These are phyloP conservation scores for Melipona bicolor DNA, from an alignment of 2,888 invertebrate species.

Conservation along the genomic window DNA sequence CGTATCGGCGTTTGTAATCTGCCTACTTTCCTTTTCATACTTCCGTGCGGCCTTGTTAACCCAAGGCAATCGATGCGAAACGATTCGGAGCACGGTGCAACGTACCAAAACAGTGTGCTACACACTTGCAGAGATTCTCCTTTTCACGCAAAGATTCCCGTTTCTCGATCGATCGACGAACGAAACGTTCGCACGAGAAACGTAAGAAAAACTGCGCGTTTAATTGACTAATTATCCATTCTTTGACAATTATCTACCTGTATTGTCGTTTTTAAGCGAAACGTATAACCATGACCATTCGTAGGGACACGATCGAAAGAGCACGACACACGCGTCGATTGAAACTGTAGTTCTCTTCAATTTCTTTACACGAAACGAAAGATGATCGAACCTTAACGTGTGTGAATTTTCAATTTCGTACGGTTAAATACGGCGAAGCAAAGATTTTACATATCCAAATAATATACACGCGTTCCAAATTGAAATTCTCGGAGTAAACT, in stretches of 20 bases:
- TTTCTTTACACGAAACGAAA: neutral
- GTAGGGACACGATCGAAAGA: no score
- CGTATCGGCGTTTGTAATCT: conserved; percentile 4
- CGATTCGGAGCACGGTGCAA: neutral
- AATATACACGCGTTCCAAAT: neutral
- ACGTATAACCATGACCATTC: no score
- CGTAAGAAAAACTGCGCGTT: no score
- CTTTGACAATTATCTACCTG: no score
- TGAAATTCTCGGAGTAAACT: neutral
- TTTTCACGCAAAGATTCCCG: neutral
- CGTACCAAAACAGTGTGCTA: neutral
- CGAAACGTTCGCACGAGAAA: neutral
- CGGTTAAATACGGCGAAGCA: no score
- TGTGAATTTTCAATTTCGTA: neutral
- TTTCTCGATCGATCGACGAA: neutral
- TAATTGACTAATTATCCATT: no score
- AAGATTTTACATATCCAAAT: conserved; percentile 3
- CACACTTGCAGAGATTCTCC: neutral
- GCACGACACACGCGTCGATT: no score
- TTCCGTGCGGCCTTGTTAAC: conserved; percentile 12
- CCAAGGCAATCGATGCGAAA: conserved; percentile 24
- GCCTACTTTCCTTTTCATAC: conserved; percentile 13
- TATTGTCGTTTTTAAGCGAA: no score
- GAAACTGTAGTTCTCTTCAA: neutral
- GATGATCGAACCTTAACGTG: neutral